phyloP scores from a whole-genome alignment of 2,797 vertebrate genomes.

The Cuculus canorus region DNA sequence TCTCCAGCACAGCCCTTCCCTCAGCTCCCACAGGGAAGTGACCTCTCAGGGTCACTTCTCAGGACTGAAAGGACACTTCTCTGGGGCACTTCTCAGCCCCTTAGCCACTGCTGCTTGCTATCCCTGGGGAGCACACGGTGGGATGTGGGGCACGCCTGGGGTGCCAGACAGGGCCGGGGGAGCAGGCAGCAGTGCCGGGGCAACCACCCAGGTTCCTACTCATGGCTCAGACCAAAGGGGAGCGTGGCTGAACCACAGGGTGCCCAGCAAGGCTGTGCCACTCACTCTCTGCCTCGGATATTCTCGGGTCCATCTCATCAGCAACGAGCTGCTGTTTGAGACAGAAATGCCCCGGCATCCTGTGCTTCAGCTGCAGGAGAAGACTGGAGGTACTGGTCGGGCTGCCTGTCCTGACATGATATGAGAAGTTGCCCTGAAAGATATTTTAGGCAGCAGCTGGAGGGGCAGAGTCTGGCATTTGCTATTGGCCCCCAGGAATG shows the following conservation, averaged over 20 bases:
- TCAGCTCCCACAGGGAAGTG: fast-evolving
- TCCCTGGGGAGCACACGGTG: not conserved
- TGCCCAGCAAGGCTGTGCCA: fast-evolving
- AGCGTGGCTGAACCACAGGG: not conserved
- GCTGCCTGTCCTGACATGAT: not conserved
- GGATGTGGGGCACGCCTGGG: not conserved
- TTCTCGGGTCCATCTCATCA: fast-evolving
- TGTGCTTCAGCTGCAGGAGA: not conserved
- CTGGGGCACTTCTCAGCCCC: too few relatives aligned
- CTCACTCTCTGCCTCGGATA: not conserved
- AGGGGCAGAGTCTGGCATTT: not conserved
- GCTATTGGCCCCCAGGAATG: slow-evolving; percentile 17
- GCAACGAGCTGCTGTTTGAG: not conserved
- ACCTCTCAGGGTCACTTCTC: not conserved
- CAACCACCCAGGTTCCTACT: not conserved
- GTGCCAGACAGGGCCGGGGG: not conserved
- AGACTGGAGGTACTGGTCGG: not conserved
- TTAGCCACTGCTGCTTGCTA: too few relatives aligned
- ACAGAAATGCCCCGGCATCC: not conserved
- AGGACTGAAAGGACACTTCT: not conserved
- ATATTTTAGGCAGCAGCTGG: not conserved
- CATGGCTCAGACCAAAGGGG: not conserved
- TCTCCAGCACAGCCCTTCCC: not conserved
- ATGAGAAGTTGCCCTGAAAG: not conserved
- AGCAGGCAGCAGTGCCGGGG: not conserved